Conservation (phyloP, 1,140 invertebrate species). For the Paralvinella palmiformis region DNA sequence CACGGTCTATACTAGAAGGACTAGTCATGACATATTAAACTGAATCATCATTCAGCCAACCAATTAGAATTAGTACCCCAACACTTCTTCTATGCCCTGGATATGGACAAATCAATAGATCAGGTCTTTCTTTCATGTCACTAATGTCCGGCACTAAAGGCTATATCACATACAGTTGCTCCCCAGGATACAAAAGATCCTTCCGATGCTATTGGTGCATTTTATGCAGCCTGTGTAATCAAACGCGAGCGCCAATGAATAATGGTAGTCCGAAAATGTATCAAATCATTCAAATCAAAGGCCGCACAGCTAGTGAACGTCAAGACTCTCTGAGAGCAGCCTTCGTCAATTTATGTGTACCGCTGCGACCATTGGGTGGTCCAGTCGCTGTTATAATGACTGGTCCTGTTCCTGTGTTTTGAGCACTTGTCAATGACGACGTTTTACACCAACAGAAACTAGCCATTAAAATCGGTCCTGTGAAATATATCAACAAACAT, state of each 20-base stretch:
- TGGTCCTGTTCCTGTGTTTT: neutral
- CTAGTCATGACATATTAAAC: neutral
- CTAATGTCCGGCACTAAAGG: neutral
- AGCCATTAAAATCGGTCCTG: neutral
- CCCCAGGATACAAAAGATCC: neutral
- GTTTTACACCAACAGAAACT: slow-evolving; percentile 14
- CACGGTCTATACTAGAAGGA: neutral
- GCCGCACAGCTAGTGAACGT: neutral
- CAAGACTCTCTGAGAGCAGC: neutral
- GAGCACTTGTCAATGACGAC: slow-evolving; percentile 24
- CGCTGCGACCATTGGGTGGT: slow-evolving; percentile 30
- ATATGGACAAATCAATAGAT: neutral
- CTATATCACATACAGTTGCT: neutral
- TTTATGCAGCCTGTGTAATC: neutral
- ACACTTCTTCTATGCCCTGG: neutral
- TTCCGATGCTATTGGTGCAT: neutral
- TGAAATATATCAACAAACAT: slow-evolving; percentile 21
- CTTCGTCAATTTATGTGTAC: neutral
- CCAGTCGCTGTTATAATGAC: slow-evolving; percentile 23
- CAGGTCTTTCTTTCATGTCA: neutral
- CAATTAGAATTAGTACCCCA: neutral
- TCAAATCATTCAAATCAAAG: neutral
- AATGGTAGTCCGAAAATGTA: neutral
- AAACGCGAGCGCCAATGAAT: neutral
- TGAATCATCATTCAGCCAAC: neutral